Conservation (phyloP, 1,140 invertebrate genomes). For the Caenorhabditis inopinata region DNA sequence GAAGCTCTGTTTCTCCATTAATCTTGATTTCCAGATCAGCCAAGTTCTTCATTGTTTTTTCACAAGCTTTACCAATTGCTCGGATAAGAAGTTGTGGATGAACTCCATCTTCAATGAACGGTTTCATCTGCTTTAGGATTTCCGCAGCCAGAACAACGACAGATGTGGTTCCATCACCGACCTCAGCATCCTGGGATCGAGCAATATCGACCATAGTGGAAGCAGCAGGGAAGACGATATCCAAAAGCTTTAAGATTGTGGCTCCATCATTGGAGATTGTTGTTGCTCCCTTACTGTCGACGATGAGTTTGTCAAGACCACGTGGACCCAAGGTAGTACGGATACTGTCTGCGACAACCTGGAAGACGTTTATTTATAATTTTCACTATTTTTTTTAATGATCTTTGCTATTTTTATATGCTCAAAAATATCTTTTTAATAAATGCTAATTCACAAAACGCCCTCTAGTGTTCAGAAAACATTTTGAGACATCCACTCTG, state of each 20-base stretch:
- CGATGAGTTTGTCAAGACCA: constrained; percentile 99
- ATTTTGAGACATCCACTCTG: too few species aligned
- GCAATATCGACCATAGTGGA: constrained; percentile 97
- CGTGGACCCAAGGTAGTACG: constrained; percentile 94
- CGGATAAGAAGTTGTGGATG: constrained; percentile 89
- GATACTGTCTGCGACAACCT: constrained; percentile 85
- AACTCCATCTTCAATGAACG: constrained; percentile 92
- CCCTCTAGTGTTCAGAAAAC: too few species aligned
- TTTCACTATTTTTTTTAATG: too few species aligned
- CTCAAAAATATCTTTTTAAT: too few species aligned
- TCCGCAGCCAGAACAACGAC: constrained; percentile 92
- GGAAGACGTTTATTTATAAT: neutral
- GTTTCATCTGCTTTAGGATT: constrained; percentile 90
- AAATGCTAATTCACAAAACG: too few species aligned
- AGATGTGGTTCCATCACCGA: constrained; percentile 69
- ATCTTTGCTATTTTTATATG: too few species aligned
- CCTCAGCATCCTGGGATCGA: constrained; percentile 98
- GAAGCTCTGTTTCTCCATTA: constrained; percentile 71
- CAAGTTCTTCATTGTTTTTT: constrained; percentile 79
- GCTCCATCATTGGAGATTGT: constrained; percentile 98
- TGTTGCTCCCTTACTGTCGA: constrained; percentile 79
- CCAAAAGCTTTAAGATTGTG: constrained; percentile 93
- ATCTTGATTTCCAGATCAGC: constrained; percentile 80
- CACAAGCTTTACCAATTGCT: constrained; percentile 79
- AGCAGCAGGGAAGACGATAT: constrained; percentile 95